Evolutionary conservation across 1,140 invertebrate species (phyloP).

Genomic region (Drosophila rufa): DNA sequence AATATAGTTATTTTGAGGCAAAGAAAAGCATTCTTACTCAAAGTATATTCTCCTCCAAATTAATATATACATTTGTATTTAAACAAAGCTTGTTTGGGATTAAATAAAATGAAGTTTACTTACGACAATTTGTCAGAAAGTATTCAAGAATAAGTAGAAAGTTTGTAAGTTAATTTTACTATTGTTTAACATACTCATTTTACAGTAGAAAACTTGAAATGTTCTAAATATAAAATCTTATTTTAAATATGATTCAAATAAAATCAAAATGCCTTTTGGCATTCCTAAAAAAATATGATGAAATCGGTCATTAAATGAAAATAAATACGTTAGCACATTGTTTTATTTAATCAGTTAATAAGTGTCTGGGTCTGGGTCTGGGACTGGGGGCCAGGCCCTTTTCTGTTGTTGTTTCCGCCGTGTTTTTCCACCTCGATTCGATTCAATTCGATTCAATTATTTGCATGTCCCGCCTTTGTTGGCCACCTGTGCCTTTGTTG

Average conservation of each 20-base stretch:
- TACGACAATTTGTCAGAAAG: too few relatives aligned
- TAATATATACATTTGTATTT: too few relatives aligned
- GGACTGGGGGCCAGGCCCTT: not conserved
- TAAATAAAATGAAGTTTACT: too few relatives aligned
- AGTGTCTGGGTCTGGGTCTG: not conserved
- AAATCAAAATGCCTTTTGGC: not conserved
- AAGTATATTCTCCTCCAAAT: too few relatives aligned
- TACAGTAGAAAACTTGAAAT: not conserved
- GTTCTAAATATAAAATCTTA: not conserved
- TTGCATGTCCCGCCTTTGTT: conserved; percentile 48
- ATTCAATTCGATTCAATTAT: conserved; percentile 46
- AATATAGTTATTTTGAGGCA: too few relatives aligned
- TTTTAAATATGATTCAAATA: not conserved
- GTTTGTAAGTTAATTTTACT: too few relatives aligned
- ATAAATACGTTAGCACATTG: conserved; percentile 21
- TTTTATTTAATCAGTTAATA: conserved; percentile 45
- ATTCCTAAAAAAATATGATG: not conserved
- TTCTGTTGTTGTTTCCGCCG: conserved; percentile 7
- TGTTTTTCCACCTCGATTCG: conserved; percentile 10
- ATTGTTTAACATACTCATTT: too few relatives aligned
- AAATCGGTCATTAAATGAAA: conserved; percentile 2
- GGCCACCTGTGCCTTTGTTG: conserved; percentile 14
- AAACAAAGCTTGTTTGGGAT: too few relatives aligned
- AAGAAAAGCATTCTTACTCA: too few relatives aligned
- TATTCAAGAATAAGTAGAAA: too few relatives aligned